Evolutionary conservation across 2,797 vertebrate genomes (phyloP), one percentile per base, ranked within the genome.

Genomic region (Dipus sagitta): DNA sequence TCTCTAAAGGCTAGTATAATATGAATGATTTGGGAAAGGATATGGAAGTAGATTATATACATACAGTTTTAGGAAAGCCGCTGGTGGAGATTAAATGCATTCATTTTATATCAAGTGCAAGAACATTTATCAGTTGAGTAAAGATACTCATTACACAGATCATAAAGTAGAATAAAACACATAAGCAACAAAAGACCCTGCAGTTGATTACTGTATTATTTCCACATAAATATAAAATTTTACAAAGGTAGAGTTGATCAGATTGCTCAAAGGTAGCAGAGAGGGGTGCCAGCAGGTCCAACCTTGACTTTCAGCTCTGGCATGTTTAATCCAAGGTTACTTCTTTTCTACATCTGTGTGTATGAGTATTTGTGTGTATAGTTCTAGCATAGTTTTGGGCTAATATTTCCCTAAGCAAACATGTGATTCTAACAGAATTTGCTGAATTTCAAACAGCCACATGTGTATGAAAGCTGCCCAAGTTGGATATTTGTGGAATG

Each of bases 401-500:
- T 93, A 97, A 92, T 90, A 92, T 95, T 97, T 96, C 89, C 82
- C 86, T 83, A 88, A 95, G 93, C 64, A 96, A 96, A 93, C 93
- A 96, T 93, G 91, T 86, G 96, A 96, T 96, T 90, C 87, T 96
- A 96, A 95, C 93, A 79, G 95, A 97, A 97, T 96, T 92, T 96
- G 96, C 97, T 97, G 97, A 97, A 95, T 97, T 97, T 97, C 97
- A 96, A 97, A 93, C 95, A 86, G 87, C 92, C 95, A 97, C 96
- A 96, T 52, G 96, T 97, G 97, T 96, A 95, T 80, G 94, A 92
- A 96, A 96, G 96, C 95, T 94, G 95, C 91, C 92, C 95, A 93
- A 96, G 89, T 91, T 34, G 64, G 95, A 86, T 97, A 97, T 97
- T 97, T 97, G 94, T 92, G 87, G 97, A 96, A 89, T 86, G 95